Evolutionary conservation across 2,113 vertebrate species (phyloP), one percentile per base, ranked within the genome.

Genomic region (Halcyon senegalensis): DNA sequence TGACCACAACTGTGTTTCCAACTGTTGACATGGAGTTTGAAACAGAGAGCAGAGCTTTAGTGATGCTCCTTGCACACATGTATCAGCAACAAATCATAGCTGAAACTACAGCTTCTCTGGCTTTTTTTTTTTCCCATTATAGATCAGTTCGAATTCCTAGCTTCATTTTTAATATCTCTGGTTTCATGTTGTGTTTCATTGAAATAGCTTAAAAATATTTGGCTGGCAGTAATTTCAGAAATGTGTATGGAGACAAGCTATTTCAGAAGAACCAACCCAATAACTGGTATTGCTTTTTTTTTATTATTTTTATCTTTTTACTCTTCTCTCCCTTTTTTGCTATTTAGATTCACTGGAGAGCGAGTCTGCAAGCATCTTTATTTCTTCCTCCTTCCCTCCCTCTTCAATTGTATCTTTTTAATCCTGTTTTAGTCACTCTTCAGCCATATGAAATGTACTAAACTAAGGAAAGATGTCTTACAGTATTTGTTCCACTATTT

Each of bases 1-100:
- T 23, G 43, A 4, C 27, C 11, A 1, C 2, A 7, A 2, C 3
- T 64, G 46, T 68, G 28, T 55, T 93, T 72, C 33, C 59, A 64
- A 0, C 53, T 87, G 39, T 50, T 73, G 68, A 27, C 25, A 9
- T 10, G 23, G 44, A 37, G 35, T 23, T 55, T 31, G 44, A 51
- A 46, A 59, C 63, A 69, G 50, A 69, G 55, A 80, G 23, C 10
- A 67, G 68, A 56, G 63, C 53, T 68, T 14, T 70, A 30, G 3
- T 39, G 46, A n/a, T 35, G 64, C 35, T 66, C 11, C 39, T 1
- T 1, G 0, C 43, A 19, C 73, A 35, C 19, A 4, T 9, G 3
- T 27, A 28, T 28, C 35, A 23, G 15, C 10, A 3, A 56, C 56
- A 62, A 84, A 9, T 70, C 39, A 9, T 28, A 31, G 48, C 70